Percentiles rank a stretch among this genome's conserved stretches.
Conservation (phyloP, 2,113 vertebrate species). For the Athene cunicularia region DNA sequence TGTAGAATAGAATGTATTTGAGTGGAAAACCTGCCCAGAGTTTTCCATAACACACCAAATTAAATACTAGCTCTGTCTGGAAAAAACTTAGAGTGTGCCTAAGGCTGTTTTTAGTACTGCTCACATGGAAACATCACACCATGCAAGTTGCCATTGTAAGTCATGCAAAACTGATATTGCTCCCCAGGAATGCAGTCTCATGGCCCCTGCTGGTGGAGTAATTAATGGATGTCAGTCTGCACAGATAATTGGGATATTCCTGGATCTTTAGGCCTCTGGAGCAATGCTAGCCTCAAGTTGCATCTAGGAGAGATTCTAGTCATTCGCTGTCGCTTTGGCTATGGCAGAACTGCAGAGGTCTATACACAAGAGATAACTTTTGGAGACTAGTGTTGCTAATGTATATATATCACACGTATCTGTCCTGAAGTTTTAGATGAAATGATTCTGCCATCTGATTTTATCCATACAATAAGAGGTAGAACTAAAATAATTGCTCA, state of each 20-base stretch:
- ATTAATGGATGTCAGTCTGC: background rate
- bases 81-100: background rate
- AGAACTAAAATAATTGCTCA: background rate
- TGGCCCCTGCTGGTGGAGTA: background rate
- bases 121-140: background rate
- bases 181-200: background rate
- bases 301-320: background rate
- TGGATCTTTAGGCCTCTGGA: background rate
- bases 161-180: background rate
- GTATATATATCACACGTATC: fast-evolving
- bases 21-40: background rate
- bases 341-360: background rate
- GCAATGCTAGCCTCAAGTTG: background rate
- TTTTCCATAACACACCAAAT: slow-evolving; percentile 27
- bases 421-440: background rate
- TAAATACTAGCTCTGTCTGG: background rate
- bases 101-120: slow-evolving; percentile 14
- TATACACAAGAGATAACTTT: background rate
- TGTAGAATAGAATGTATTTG: background rate
- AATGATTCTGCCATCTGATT: background rate
- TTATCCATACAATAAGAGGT: background rate
- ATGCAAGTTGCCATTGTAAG: background rate
- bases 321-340: background rate
- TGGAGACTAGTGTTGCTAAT: background rate
- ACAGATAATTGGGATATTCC: background rate